Percentiles rank a stretch among this genome's conserved stretches.
These are phyloP conservation scores for Apodemus sylvaticus DNA, from an alignment of 2,113 vertebrate genomes.

Conservation along the genomic window DNA sequence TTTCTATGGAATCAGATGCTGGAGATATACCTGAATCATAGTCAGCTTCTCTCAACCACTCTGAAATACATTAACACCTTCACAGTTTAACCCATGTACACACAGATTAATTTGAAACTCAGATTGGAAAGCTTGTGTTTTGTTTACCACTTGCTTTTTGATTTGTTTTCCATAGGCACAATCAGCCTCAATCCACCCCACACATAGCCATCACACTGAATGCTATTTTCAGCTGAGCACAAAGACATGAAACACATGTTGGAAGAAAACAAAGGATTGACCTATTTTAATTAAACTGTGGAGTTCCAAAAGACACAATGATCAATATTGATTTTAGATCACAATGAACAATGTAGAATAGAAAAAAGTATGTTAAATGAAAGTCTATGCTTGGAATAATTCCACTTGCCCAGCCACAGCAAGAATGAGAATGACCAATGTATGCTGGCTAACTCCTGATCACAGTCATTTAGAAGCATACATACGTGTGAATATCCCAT, in stretches of 20 bases:
- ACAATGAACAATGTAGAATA: too few relatives aligned
- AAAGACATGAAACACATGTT: too few relatives aligned
- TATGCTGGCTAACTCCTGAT: too few relatives aligned
- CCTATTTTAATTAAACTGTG: too few relatives aligned
- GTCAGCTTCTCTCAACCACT: not conserved
- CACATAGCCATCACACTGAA: not conserved
- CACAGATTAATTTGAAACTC: not conserved
- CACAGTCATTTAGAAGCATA: too few relatives aligned
- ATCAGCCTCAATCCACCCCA: not conserved
- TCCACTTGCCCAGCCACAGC: too few relatives aligned
- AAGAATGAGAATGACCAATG: too few relatives aligned
- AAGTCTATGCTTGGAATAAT: too few relatives aligned
- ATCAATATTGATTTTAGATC: not conserved
- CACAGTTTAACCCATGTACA: not conserved
- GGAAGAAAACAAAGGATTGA: too few relatives aligned
- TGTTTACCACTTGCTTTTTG: too few relatives aligned
- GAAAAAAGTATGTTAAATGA: too few relatives aligned
- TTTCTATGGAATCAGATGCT: not conserved
- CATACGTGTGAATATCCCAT: too few relatives aligned
- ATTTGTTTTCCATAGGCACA: not conserved
- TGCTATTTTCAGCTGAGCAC: not conserved
- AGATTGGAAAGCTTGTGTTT: not conserved
- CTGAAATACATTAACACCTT: not conserved
- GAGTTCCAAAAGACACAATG: not conserved
- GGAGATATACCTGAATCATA: not conserved